Evolutionary conservation across 64 coral and sea anemone genomes (phyloP).

Genomic region (Catalaphyllia jardinei): DNA sequence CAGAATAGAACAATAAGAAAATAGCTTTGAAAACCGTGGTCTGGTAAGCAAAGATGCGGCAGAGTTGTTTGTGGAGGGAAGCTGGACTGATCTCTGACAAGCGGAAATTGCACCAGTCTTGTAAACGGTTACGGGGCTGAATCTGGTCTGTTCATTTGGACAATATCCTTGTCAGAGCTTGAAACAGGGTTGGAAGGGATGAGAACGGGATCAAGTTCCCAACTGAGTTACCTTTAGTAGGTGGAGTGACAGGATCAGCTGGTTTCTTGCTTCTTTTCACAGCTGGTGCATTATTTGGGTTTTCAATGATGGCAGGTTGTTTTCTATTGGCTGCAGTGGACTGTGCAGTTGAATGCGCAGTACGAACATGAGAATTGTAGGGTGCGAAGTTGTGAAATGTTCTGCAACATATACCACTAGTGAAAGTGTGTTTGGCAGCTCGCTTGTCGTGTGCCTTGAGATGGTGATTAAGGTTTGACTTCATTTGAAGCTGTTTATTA

Average conservation of each 20-base stretch:
- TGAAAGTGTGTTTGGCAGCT: background rate
- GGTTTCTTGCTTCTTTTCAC: too few species aligned
- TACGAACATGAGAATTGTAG: background rate
- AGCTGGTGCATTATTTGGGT: too few species aligned
- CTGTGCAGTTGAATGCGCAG: background rate
- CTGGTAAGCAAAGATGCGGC: background rate
- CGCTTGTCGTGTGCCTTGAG: background rate
- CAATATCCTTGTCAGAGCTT: too few species aligned
- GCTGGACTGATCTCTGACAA: background rate
- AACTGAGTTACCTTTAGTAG: too few species aligned
- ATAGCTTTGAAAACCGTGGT: background rate
- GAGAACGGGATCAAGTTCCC: too few species aligned
- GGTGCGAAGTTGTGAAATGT: background rate
- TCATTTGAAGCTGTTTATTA: too few species aligned
- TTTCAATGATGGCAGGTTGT: too few species aligned
- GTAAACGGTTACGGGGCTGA: too few species aligned
- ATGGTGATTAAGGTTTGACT: background rate
- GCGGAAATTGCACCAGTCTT: constrained; percentile 24
- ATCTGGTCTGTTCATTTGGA: too few species aligned
- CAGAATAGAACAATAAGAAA: background rate
- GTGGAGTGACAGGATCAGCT: too few species aligned
- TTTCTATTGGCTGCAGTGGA: background rate
- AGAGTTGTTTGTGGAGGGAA: background rate
- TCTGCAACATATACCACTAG: background rate
- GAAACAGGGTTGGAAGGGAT: too few species aligned